Conservation (phyloP, 2,888 invertebrate species). For the Teinopalpus imperialis region DNA sequence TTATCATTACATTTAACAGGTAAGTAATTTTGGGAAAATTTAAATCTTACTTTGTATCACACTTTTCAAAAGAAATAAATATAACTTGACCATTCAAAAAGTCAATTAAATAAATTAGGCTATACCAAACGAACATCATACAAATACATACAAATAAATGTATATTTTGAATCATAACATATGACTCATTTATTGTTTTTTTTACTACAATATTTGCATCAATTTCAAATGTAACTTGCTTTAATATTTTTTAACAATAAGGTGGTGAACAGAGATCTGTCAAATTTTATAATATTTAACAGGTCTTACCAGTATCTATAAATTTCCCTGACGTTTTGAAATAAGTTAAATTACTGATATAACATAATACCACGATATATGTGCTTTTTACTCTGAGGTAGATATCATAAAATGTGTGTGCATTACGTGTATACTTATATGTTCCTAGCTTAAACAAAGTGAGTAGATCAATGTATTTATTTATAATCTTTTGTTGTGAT, state of each 20-base stretch:
- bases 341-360: constrained; percentile 1
- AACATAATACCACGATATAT: constrained; percentile 18
- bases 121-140: constrained; percentile 45
- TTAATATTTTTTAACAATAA: too few species aligned
- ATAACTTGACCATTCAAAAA: constrained; percentile 58
- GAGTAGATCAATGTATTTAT: constrained; percentile 43
- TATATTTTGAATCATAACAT: constrained; percentile 56
- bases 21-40: constrained; percentile 37
- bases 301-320: too few species aligned
- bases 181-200: constrained; percentile 29
- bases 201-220: too few species aligned
- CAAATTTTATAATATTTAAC: too few species aligned
- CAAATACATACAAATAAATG: constrained; percentile 38
- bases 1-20: constrained; percentile 25
- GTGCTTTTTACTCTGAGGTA: constrained; percentile 8
- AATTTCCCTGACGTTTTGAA: neutral
- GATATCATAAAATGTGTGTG: constrained; percentile 16
- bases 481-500: constrained; percentile 37
- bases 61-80: constrained; percentile 42
- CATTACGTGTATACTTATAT: constrained; percentile 51
- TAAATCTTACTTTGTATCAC: constrained; percentile 31
- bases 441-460: constrained; percentile 77
- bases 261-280: too few species aligned
- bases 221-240: too few species aligned
- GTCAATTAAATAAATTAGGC: constrained; percentile 68